phyloP scores from a whole-genome alignment of 1,140 invertebrate genomes.

The Antheraea mylitta region DNA sequence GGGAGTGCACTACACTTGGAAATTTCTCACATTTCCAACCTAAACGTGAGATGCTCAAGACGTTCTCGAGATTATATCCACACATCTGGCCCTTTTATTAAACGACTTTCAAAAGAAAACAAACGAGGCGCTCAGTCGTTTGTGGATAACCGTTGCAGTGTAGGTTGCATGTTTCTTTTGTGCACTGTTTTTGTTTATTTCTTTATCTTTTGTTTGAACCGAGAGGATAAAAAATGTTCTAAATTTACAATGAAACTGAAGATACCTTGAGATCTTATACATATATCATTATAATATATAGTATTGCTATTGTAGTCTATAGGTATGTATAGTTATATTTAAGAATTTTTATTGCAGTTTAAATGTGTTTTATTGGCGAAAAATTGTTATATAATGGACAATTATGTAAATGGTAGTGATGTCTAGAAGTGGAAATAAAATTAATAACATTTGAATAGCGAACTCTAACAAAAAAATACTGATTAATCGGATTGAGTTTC shows the following conservation, averaged over 20 bases:
- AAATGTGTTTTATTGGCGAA: too few relatives aligned
- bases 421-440: too few relatives aligned
- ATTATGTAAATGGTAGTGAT: too few relatives aligned
- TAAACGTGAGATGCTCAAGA: conserved; percentile 32
- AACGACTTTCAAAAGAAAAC: conserved; percentile 33
- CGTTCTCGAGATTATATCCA: conserved; percentile 29
- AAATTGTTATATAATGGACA: too few relatives aligned
- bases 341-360: too few relatives aligned
- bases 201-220: background rate
- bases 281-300: background rate
- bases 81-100: conserved; percentile 32
- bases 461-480: too few relatives aligned
- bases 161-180: background rate
- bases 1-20: conserved; percentile 35
- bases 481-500: too few relatives aligned
- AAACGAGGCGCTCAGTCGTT: background rate
- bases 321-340: too few relatives aligned
- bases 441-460: too few relatives aligned
- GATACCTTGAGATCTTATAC: background rate
- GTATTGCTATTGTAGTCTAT: background rate
- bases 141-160: background rate
- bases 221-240: background rate
- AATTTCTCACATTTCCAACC: conserved; percentile 42
- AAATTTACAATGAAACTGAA: background rate
- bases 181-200: background rate